Evolutionary conservation across 2,113 vertebrate species (phyloP).

Genomic region (Falco punctatus): DNA sequence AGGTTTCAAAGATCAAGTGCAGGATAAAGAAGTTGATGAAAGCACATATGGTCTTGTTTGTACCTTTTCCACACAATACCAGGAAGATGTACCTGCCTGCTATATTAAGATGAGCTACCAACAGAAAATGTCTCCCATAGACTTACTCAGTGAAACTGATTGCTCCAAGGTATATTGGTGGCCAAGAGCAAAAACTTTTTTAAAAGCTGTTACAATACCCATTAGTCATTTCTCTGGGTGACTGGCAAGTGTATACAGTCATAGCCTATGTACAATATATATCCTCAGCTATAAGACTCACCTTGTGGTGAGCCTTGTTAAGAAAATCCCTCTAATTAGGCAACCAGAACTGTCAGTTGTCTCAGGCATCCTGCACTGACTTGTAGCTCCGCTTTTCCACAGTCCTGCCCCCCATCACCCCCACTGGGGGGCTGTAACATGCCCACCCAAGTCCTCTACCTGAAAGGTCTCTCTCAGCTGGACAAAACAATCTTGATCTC

Average conservation of each 20-base stretch:
- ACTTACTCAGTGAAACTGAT: neutral
- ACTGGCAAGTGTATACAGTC: neutral
- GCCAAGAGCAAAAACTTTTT: neutral
- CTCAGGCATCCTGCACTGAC: neutral
- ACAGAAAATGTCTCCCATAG: neutral
- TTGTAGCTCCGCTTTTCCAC: neutral
- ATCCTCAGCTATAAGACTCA: neutral
- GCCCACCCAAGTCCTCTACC: rapidly evolving
- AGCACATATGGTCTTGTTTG: neutral
- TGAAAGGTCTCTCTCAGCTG: neutral
- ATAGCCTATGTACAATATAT: neutral
- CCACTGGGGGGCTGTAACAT: neutral
- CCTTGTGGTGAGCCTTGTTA: neutral
- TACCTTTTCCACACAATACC: neutral
- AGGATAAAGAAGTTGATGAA: neutral
- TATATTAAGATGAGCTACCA: neutral
- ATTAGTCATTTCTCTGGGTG: neutral
- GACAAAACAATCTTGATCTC: neutral
- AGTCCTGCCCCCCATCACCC: no score
- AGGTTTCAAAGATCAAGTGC: neutral
- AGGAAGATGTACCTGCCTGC: neutral
- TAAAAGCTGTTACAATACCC: neutral
- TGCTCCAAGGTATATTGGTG: neutral
- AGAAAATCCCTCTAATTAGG: neutral
- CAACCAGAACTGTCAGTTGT: neutral